These are phyloP conservation scores for Xestia rhomboidea DNA, from an alignment of 2,888 invertebrate species.

Conservation along the genomic window DNA sequence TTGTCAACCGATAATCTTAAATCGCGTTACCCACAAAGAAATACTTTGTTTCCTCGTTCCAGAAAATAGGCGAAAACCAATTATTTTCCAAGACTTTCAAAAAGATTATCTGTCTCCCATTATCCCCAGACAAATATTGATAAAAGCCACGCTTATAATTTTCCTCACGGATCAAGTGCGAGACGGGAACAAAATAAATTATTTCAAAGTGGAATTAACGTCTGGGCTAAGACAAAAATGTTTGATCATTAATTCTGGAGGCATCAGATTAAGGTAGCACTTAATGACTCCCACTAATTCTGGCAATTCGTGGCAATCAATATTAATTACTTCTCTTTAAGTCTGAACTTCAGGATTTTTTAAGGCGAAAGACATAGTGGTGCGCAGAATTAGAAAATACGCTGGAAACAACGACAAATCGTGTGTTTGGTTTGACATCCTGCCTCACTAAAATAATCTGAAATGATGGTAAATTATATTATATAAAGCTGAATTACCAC, in stretches of 20 bases:
- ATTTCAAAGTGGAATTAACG: conserved; percentile 37
- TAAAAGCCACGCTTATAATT: conserved; percentile 26
- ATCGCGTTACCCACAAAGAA: neutral
- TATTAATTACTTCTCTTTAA: conserved; percentile 32
- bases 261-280: conserved; percentile 19
- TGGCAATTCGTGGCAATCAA: conserved; percentile 28
- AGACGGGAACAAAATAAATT: conserved; percentile 39
- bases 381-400: neutral
- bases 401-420: neutral
- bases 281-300: conserved; percentile 44
- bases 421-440: neutral
- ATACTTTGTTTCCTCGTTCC: neutral
- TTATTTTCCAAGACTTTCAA: neutral
- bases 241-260: conserved; percentile 42
- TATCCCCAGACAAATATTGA: conserved; percentile 13
- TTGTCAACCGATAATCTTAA: neutral
- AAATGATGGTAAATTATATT: neutral
- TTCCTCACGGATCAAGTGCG: conserved; percentile 21
- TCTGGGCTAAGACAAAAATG: conserved; percentile 24
- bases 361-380: neutral
- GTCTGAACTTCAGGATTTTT: neutral
- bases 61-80: neutral
- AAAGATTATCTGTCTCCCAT: conserved; percentile 23
- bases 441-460: neutral
- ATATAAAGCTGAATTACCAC: too few relatives aligned